Percentiles rank a stretch among this genome's conserved stretches.
Evolutionary conservation across 2,888 invertebrate genomes (phyloP).

Genomic region (Ditula angustiorana): DNA sequence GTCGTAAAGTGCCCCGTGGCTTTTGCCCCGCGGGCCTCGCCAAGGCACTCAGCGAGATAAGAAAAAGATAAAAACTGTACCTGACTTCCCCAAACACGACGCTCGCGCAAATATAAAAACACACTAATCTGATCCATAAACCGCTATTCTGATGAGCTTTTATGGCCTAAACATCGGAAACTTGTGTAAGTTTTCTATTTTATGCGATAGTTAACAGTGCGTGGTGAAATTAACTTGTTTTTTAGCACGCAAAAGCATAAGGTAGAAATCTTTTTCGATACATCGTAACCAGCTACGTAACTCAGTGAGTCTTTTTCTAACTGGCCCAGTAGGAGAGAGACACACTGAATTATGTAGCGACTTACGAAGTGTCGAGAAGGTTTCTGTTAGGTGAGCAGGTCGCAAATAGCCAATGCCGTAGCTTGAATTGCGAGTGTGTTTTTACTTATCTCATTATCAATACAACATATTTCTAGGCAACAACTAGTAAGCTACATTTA

Average conservation of each 20-base stretch:
- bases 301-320: no score
- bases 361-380: no score
- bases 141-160: slow-evolving; percentile 1
- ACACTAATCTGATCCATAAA: slow-evolving; percentile 20
- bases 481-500: no score
- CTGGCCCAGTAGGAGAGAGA: no score
- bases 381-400: no score
- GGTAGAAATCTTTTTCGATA: no score
- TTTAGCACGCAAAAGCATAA: neutral
- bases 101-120: neutral
- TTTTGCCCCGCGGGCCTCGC: neutral
- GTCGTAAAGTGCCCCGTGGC: slow-evolving; percentile 16
- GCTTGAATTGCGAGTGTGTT: no score
- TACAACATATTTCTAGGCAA: no score
- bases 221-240: neutral
- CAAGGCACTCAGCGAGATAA: slow-evolving; percentile 24
- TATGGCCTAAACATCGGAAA: neutral
- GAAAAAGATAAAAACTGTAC: slow-evolving; percentile 15
- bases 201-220: neutral
- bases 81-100: neutral
- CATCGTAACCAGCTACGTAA: no score
- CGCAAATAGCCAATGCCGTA: no score
- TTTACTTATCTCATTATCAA: no score
- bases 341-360: no score
- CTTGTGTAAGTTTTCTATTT: neutral